Conservation (phyloP, 2,113 vertebrate genomes). For the Plestiodon gilberti region DNA sequence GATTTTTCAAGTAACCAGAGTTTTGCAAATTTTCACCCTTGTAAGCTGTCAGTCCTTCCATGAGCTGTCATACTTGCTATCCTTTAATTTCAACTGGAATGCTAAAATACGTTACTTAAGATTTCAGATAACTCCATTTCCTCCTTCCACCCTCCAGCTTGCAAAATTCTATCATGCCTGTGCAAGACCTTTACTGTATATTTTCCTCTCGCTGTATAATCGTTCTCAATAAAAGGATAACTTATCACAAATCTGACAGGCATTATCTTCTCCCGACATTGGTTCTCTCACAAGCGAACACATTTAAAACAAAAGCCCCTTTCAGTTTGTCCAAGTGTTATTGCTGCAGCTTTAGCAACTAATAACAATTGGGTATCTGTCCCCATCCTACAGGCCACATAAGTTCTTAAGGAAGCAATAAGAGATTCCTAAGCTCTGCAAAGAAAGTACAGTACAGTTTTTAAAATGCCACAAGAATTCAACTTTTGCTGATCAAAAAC, state of each 20-base stretch:
- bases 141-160: neutral
- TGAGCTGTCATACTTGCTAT: neutral
- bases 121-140: neutral
- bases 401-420: conserved; percentile 8
- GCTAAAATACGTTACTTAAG: neutral
- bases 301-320: neutral
- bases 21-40: neutral
- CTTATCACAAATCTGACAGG: neutral
- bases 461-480: neutral
- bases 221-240: neutral
- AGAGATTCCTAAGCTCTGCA: neutral
- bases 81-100: neutral
- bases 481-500: neutral
- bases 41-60: neutral
- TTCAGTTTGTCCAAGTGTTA: neutral
- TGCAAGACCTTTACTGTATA: neutral
- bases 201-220: neutral
- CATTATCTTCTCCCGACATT: neutral
- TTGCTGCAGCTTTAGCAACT: neutral
- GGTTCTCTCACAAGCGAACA: neutral
- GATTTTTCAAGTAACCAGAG: neutral
- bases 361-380: neutral
- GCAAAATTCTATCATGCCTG: neutral
- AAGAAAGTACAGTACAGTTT: neutral
- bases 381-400: neutral